Evolutionary conservation across 2,113 vertebrate species (phyloP), one percentile per base, ranked within the genome.

Genomic region (Dasyornis broadbenti): DNA sequence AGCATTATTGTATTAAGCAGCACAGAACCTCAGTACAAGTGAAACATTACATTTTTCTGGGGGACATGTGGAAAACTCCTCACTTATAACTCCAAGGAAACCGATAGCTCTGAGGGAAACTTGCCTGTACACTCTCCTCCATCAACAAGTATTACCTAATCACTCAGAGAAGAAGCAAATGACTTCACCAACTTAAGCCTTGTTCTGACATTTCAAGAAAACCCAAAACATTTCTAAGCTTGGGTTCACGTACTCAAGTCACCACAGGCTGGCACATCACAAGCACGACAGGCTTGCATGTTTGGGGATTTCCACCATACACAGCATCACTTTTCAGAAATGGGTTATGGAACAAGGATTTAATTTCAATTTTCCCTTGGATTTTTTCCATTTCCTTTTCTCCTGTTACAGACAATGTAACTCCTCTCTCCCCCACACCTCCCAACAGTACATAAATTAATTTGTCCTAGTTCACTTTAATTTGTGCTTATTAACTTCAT

Each of bases 331-430:
- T 80, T 85, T 87, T 81, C 77, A 94, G 42, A 72, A 81, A 78
- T 1, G 11, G 13, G 4, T 59, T 64, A 60, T 0, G 0, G 3
- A 11, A 68, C 7, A 60, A 60, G 44, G 21, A 78, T 35, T 71
- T 57, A 49, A 57, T 40, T 40, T 17, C 16, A 39, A 9, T 28
- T 60, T 72, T 33, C 13, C 8, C 33, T 28, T 35, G 7, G 3
- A 37, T 37, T 72, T 86, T 70, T 82, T 50, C 45, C 6, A 15
- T 49, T 89, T 81, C 27, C 4, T 30, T 54, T 78, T 50, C 15
- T 78, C 17, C 13, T 42, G 4, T 39, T 71, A 52, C 0, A 14
- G 42, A 94, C 1, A 81, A 40, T 11, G 8, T 16, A 80, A 37
- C 8, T n/a, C n/a, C 20, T 37, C 33, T 31, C 20, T 35, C n/a